Base-by-base conservation (phyloP, 2,888 invertebrate genomes). In the Aethes cnicana region DNA sequence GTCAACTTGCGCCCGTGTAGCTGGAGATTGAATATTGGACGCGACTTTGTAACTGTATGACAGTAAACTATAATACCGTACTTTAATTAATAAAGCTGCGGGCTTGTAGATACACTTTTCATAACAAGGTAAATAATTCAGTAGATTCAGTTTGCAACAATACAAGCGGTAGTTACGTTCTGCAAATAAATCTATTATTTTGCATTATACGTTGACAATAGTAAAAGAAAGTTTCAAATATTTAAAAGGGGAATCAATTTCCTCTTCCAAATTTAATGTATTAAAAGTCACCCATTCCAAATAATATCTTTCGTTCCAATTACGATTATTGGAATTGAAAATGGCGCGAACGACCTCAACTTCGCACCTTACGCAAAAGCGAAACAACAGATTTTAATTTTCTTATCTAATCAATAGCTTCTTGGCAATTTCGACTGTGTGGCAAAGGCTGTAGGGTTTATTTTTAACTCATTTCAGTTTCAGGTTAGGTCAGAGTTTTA, bases 371-470 rank as follows among this genome's bases (percentile, higher is more conserved):
- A 61, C 63, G 69, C 72, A 66, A 66, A 63, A 64, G 60, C 59
- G 63, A 66, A 64, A 73, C 69, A 74, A 67, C 73, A 69, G 73
- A 77, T 80, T 80, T 80, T 71, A 80, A 79, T 77, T 77, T 64
- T 68, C 25, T 54, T 57, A 57, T 69, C 69, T 72, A 70, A 72
- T 74, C 68, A 68, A 68, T 55, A 61, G 32, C 12, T 30, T 17
- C 53, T 25, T 5, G 16, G 6, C 9, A 60, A 53, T 53, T 32
- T 58, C 48, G 46, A 59, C 66, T 59, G 62, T 56, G 17, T 33
- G 2, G n/a, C 0, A n/a, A 2, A 30, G 28, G 41, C 16, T 14
- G 35, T 47, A 50, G 39, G 41, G 43, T 23, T 12, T 9, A 0
- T 32, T 54, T 54, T 53, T 21, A 30, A 26, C 44, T 21, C 16